Conservation (phyloP, 35 echinoderm and acorn worm genomes). For the Amphiura filiformis region DNA sequence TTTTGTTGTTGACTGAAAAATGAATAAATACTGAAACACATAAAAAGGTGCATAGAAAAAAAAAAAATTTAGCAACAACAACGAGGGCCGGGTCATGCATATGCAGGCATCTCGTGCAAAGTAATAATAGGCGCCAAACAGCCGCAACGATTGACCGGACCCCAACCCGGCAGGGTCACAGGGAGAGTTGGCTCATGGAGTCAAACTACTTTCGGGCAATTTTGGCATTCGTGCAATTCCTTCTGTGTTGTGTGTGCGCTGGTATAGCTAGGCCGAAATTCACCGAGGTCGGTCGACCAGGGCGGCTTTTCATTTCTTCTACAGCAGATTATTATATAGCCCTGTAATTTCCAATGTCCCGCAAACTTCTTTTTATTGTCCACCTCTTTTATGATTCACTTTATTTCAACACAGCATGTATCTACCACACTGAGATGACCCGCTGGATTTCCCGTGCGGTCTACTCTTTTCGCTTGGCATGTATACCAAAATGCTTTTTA, state of each 20-base stretch:
- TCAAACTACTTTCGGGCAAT: not conserved
- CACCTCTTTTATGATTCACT: conserved; percentile 9
- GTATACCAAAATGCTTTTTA: conserved; percentile 25
- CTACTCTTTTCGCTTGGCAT: conserved; percentile 24
- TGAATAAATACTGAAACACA: no score
- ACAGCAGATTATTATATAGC: conserved; percentile 12
- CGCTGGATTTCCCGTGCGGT: conserved; percentile 46
- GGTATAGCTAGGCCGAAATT: not conserved
- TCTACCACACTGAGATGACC: conserved; percentile 37
- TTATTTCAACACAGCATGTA: not conserved
- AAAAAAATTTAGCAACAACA: conserved; percentile 13
- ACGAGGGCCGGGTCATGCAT: conserved; percentile 30
- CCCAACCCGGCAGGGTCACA: conserved; percentile 36
- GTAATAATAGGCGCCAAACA: not conserved
- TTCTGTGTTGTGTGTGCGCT: not conserved
- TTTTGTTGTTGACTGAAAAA: not conserved
- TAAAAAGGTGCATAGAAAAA: not conserved
- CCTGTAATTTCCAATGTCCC: conserved; percentile 38
- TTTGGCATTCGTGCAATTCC: not conserved
- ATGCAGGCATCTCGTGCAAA: conserved; percentile 18
- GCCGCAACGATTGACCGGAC: conserved; percentile 29
- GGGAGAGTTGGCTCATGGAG: not conserved
- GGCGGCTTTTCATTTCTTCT: conserved; percentile 18
- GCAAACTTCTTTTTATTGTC: conserved; percentile 12
- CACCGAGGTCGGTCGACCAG: not conserved